Percentiles rank a stretch among this genome's conserved stretches.
phyloP scores from a whole-genome alignment of 2,888 invertebrate genomes.

The Pyrocoelia pectoralis region DNA sequence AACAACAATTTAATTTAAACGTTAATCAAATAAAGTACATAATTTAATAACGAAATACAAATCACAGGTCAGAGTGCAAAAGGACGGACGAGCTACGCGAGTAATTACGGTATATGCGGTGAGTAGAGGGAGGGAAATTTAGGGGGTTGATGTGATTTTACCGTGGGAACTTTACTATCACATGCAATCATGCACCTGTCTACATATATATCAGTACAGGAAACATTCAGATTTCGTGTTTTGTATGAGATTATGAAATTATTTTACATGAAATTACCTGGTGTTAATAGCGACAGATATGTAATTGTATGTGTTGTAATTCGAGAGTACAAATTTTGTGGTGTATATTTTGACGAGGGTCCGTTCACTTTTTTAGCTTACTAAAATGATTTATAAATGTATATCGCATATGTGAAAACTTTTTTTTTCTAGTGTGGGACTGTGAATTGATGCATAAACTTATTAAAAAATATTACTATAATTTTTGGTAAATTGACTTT shows the following conservation, averaged over 20 bases:
- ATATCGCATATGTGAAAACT: slow-evolving; percentile 24
- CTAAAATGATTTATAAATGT: slow-evolving; percentile 21
- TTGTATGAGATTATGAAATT: slow-evolving; percentile 38
- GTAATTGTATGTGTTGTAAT: slow-evolving; percentile 35
- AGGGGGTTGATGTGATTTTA: slow-evolving; percentile 53
- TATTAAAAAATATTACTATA: slow-evolving; percentile 35
- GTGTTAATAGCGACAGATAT: slow-evolving; percentile 34
- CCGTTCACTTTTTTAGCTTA: slow-evolving; percentile 19
- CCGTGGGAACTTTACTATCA: slow-evolving; percentile 49
- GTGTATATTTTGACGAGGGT: slow-evolving; percentile 30
- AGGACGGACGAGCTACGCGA: slow-evolving; percentile 34
- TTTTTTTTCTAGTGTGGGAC: slow-evolving; percentile 30
- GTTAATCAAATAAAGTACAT: slow-evolving; percentile 39
- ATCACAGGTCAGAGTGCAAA: slow-evolving; percentile 39
- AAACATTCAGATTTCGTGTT: slow-evolving; percentile 40
- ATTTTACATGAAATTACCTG: slow-evolving; percentile 39
- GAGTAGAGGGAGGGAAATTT: slow-evolving; percentile 37
- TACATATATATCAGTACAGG: slow-evolving; percentile 37
- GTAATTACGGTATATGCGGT: slow-evolving; percentile 36
- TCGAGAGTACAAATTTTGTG: slow-evolving; percentile 27
- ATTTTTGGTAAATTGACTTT: slow-evolving; percentile 30
- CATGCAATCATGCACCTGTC: slow-evolving; percentile 48
- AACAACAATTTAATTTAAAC: slow-evolving; percentile 37
- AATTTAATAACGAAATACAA: slow-evolving; percentile 38
- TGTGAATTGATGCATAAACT: slow-evolving; percentile 35